Evolutionary conservation across 2,888 invertebrate genomes (phyloP), one percentile per base, ranked within the genome.

Genomic region (Cosmia trapezina): DNA sequence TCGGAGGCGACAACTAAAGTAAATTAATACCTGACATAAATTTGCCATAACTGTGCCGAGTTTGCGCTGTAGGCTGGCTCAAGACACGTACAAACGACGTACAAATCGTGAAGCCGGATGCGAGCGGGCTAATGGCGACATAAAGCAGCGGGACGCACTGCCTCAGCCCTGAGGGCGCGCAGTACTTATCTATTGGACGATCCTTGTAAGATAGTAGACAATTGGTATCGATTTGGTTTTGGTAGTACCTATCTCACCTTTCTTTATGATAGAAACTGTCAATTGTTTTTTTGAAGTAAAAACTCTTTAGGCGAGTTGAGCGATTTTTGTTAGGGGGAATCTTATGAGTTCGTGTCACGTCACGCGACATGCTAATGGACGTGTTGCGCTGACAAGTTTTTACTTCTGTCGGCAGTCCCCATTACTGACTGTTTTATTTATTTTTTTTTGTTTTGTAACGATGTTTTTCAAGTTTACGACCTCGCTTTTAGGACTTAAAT

Each of bases 21-120:
- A 94, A 96, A 95, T 96, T 96, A 96, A 95, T 96, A 95, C 95
- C 95, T 95, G 96, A 94, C 96, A 95, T 95, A 94, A 96, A 96
- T 96, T 95, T 95, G 95, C 95, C 95, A 95, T 95, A 94, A 94
- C 93, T 92, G 91, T 88, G 89, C 89, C 83, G 93, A 94, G 92
- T 94, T 95, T 92, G 92, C 89, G 86, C 89, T 86, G 77, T 90
- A 91, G 91, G 91, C 90, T 87, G 91, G 87, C 87, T 89, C 87
- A 89, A 93, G 94, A 93, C 93, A 93, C 84, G 90, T 91, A 92
- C 94, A 92, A 94, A 93, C 91, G 90, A 91, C 87, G 91, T 93
- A 93, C 93, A 94, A 94, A 94, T 94, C 93, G 89, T 86, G 83
- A 83, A 89, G 90, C 92, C 93, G 93, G 94, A 93, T 91, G 91